phyloP scores from a whole-genome alignment of 2,797 vertebrate genomes.

The Champsocephalus gunnari region DNA sequence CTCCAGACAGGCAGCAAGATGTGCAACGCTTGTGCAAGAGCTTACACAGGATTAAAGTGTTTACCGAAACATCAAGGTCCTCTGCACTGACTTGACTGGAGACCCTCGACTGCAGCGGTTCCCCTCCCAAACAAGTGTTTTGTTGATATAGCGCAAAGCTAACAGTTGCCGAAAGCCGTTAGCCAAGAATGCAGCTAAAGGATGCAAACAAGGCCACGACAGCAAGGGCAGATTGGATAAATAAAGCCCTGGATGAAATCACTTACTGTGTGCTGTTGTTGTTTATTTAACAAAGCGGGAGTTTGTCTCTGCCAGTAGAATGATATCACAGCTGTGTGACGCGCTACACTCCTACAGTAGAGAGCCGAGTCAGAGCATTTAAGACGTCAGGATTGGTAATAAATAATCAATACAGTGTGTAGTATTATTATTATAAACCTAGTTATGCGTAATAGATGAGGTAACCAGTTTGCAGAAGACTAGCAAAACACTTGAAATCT shows the following conservation, averaged over 20 bases:
- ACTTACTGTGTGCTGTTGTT: constrained; percentile 26
- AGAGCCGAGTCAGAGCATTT: neutral
- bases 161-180: constrained; percentile 66
- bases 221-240: constrained; percentile 52
- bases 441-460: constrained; percentile 20
- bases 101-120: constrained; percentile 52
- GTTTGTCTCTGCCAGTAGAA: constrained; percentile 39
- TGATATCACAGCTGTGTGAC: constrained; percentile 25
- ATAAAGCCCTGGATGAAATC: constrained; percentile 54
- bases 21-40: constrained; percentile 66
- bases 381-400: no score
- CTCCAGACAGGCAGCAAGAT: constrained; percentile 65
- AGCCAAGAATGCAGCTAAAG: constrained; percentile 47
- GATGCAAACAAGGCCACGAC: constrained; percentile 65
- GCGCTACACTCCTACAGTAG: neutral
- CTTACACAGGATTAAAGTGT: constrained; percentile 85
- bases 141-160: constrained; percentile 70
- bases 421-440: no score
- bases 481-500: constrained; percentile 23
- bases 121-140: constrained; percentile 47
- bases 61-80: constrained; percentile 80
- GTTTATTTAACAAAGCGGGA: constrained; percentile 44
- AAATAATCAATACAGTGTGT: no score
- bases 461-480: constrained; percentile 39
- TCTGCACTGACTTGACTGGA: constrained; percentile 61